Conservation (phyloP, 2,888 invertebrate genomes). For the Hydroisotoma schaefferi region DNA sequence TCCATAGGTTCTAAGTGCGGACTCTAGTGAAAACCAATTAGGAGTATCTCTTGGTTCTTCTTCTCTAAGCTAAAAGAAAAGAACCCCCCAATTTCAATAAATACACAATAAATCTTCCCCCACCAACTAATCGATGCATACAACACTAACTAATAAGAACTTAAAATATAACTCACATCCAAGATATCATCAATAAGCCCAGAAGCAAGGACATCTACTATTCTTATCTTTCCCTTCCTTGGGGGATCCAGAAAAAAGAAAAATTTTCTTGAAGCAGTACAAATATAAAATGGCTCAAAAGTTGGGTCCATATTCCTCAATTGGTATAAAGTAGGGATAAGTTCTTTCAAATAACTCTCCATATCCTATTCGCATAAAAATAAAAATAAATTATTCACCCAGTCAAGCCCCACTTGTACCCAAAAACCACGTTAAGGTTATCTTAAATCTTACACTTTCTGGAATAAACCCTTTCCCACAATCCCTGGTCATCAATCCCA, state of each 20-base stretch:
- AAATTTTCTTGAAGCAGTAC: slow-evolving; percentile 92
- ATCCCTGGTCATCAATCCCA: slow-evolving; percentile 89
- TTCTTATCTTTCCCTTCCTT: slow-evolving; percentile 80
- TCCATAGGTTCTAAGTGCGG: slow-evolving; percentile 84
- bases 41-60: slow-evolving; percentile 75
- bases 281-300: slow-evolving; percentile 93
- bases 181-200: slow-evolving; percentile 88
- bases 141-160: neutral
- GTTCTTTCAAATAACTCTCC: slow-evolving; percentile 89
- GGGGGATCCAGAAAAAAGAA: slow-evolving; percentile 91
- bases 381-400: neutral
- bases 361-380: slow-evolving; percentile 64
- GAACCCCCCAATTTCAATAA: neutral
- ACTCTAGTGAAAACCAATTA: slow-evolving; percentile 88
- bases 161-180: slow-evolving; percentile 60
- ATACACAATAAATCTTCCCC: neutral
- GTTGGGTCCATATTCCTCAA: slow-evolving; percentile 85
- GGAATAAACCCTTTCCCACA: slow-evolving; percentile 85
- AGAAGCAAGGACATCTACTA: slow-evolving; percentile 85
- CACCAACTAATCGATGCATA: neutral
- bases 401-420: neutral
- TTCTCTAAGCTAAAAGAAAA: slow-evolving; percentile 64
- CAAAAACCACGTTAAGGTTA: neutral
- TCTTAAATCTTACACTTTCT: slow-evolving; percentile 63
- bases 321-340: slow-evolving; percentile 87